Percentiles rank a stretch among this genome's conserved stretches.
These are phyloP conservation scores for Tachystola acroxantha DNA, from an alignment of 2,888 invertebrate species.

Conservation along the genomic window DNA sequence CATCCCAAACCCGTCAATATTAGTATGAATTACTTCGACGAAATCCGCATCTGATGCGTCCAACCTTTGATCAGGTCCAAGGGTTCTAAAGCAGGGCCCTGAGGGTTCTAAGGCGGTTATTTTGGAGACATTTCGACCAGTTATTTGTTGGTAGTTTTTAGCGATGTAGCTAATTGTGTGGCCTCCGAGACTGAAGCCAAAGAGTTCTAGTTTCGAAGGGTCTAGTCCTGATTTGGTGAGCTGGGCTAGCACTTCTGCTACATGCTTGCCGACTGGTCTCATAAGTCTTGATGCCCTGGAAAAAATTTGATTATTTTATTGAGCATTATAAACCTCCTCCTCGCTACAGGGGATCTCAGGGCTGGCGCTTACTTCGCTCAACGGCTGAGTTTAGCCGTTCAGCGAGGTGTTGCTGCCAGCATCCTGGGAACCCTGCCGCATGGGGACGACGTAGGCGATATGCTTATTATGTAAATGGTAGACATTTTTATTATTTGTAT, in stretches of 20 bases:
- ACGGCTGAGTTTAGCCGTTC: too few relatives aligned
- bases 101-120: constrained; percentile 62
- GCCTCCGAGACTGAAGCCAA: constrained; percentile 65
- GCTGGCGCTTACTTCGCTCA: too few relatives aligned
- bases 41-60: constrained; percentile 57
- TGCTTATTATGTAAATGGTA: too few relatives aligned
- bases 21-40: constrained; percentile 63
- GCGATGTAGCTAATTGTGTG: constrained; percentile 62
- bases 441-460: too few relatives aligned
- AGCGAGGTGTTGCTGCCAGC: too few relatives aligned
- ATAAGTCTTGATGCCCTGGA: constrained; percentile 63
- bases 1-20: constrained; percentile 70
- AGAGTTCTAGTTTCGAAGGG: constrained; percentile 49
- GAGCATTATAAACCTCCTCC: too few relatives aligned
- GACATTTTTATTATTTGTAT: too few relatives aligned
- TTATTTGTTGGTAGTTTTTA: constrained; percentile 49
- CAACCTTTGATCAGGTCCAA: constrained; percentile 35
- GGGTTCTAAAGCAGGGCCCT: constrained; percentile 59
- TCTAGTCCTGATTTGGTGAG: constrained; percentile 49
- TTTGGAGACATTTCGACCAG: constrained; percentile 55
- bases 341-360: too few relatives aligned
- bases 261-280: constrained; percentile 65
- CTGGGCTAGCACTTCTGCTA: constrained; percentile 52
- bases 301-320: too few relatives aligned
- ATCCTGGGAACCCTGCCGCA: too few relatives aligned